A percentile compares a stretch with the other conserved stretches of the same genome.
Conservation (phyloP, 2,113 vertebrate genomes). For the Alligator sinensis region DNA sequence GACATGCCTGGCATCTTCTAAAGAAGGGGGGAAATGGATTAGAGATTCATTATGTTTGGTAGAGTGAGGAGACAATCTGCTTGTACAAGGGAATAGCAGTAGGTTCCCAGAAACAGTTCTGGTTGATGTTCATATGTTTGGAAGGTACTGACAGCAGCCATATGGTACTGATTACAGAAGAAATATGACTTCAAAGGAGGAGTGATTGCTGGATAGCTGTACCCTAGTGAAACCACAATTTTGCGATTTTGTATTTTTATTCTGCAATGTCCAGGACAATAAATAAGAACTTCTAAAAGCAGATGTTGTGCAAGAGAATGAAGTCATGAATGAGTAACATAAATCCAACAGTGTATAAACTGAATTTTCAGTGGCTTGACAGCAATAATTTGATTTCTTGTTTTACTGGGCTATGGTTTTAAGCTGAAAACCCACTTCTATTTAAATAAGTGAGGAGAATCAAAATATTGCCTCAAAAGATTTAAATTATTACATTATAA, state of each 20-base stretch:
- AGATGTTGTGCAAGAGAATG: not conserved
- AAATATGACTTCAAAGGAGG: not conserved
- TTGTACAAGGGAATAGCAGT: not conserved
- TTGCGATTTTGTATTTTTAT: not conserved
- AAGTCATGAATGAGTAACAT: not conserved
- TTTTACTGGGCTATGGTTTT: not conserved
- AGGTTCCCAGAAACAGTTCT: not conserved
- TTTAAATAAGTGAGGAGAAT: no score
- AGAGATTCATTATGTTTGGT: not conserved
- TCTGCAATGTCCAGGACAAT: not conserved
- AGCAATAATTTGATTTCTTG: not conserved
- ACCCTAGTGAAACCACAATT: not conserved
- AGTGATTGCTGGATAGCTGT: not conserved
- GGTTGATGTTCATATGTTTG: not conserved
- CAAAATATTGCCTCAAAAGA: no score
- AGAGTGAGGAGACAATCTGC: not conserved
- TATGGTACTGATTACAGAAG: not conserved
- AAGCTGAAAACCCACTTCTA: not conserved
- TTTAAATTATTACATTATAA: no score
- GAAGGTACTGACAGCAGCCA: not conserved
- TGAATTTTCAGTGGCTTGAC: not conserved
- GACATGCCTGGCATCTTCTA: not conserved
- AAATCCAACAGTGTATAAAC: not conserved
- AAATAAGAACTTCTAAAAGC: not conserved
- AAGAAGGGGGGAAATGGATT: not conserved